phyloP scores from a whole-genome alignment of 2,113 vertebrate species.

The Amblyornis subalaris region DNA sequence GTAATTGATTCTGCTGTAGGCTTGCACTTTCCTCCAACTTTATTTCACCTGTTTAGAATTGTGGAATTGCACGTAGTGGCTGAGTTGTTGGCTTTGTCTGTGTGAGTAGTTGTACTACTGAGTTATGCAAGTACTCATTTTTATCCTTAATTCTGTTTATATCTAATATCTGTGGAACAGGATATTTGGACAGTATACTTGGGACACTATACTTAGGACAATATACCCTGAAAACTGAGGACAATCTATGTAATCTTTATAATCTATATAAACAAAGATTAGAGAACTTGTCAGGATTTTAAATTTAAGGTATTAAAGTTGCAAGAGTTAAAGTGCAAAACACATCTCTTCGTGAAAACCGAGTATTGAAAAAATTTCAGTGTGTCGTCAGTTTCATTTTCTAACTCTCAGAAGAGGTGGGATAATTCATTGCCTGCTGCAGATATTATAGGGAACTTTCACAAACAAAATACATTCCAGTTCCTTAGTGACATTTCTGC shows the following conservation, averaged over 20 bases:
- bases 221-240: neutral
- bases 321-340: neutral
- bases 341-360: neutral
- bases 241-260: neutral
- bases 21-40: neutral
- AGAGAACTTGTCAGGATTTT: neutral
- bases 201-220: neutral
- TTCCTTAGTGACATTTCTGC: neutral
- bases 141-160: neutral
- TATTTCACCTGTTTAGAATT: neutral
- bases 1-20: neutral
- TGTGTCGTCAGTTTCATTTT: neutral
- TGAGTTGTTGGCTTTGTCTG: neutral
- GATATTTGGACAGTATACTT: neutral
- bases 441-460: neutral
- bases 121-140: neutral
- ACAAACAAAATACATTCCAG: rapidly evolving
- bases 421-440: neutral
- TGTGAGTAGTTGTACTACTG: neutral
- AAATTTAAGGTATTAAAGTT: neutral
- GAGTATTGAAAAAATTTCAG: neutral
- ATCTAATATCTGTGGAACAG: neutral
- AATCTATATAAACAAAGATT: neutral
- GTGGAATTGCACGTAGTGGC: neutral
- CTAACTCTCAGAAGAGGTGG: neutral